A percentile compares a stretch with the other conserved stretches of the same genome.
Conservation (phyloP, 2,113 vertebrate genomes). For the Eurypyga helias region DNA sequence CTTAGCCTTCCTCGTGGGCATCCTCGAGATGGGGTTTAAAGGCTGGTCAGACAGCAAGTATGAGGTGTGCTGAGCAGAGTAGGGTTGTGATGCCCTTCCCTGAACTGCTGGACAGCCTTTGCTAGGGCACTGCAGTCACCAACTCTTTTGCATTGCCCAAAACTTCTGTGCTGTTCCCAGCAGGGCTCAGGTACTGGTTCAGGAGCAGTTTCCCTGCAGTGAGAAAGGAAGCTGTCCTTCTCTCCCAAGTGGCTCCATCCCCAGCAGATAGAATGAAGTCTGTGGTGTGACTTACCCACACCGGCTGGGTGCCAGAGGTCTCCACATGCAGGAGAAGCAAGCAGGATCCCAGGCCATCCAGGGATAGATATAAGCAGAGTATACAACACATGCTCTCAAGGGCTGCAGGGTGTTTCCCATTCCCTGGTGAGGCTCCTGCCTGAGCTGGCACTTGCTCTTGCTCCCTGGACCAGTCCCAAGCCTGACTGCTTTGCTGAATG, state of each 20-base stretch:
- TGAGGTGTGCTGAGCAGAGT: neutral
- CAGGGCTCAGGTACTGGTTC: neutral
- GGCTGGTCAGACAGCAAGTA: neutral
- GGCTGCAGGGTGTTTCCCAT: neutral
- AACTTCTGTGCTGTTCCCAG: neutral
- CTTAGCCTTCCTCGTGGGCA: neutral
- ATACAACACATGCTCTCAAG: accelerated
- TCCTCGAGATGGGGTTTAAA: neutral
- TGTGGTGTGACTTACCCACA: neutral
- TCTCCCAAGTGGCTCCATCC: neutral
- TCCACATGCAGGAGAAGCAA: neutral
- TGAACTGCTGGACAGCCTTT: neutral
- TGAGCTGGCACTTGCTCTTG: neutral
- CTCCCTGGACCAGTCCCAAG: neutral
- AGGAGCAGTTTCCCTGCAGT: neutral
- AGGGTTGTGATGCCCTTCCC: neutral
- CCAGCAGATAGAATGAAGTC: neutral
- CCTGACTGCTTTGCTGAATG: neutral
- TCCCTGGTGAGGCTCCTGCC: neutral
- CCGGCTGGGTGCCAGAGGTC: neutral
- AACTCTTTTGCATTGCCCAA: neutral
- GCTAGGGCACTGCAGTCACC: neutral
- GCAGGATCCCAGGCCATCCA: neutral
- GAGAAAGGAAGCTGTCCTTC: neutral
- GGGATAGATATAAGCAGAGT: neutral